Evolutionary conservation across 2,888 invertebrate species (phyloP), one percentile per base, ranked within the genome.

Genomic region (Meiosimyza platycephala): DNA sequence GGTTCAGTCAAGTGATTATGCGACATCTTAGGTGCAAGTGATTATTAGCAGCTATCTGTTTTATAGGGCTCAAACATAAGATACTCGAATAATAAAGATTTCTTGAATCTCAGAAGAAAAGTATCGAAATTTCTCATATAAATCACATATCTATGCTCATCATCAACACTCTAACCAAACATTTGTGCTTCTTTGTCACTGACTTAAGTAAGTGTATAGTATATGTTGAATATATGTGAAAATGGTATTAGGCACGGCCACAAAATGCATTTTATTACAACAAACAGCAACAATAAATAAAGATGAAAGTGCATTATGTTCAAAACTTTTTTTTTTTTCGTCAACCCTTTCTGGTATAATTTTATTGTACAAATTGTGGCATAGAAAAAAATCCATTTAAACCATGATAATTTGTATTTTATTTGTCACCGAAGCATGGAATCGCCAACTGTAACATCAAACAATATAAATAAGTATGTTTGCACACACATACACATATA

Each of bases 201-300:
- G 40, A 40, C 6, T 40, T 40, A 7, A 50, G 33, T 4, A 33
- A 50, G 33, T 4, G 16, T 22, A 22, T 22, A 22, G 40, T n/a
- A 9, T 40, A 75, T 78, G 78, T 77, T 79, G 5, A 52, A 51
- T 15, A 52, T 47, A 15, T 47, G 67, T 50, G 40, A 54, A 55
- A 63, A 33, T 64, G 50, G 80, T 78, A 76, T 81, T 81, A 77
- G 81, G 79, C 80, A 83, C 80, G 81, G 69, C 73, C 69, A 73
- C 64, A 62, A 57, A 73, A 66, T 66, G 65, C 66, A 52, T 60
- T 66, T 72, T 71, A 57, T 28, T 55, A 63, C 65, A n/a, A 28
- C 33, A 54, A 57, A 64, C n/a, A 13, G 22, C 13, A 51, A 78
- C 76, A 79, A 80, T 80, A 82, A 83, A 82, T 81, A 79, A 83